Evolutionary conservation across 2,888 invertebrate genomes (phyloP), one percentile per base, ranked within the genome.

Genomic region (Pterostichus madidus): DNA sequence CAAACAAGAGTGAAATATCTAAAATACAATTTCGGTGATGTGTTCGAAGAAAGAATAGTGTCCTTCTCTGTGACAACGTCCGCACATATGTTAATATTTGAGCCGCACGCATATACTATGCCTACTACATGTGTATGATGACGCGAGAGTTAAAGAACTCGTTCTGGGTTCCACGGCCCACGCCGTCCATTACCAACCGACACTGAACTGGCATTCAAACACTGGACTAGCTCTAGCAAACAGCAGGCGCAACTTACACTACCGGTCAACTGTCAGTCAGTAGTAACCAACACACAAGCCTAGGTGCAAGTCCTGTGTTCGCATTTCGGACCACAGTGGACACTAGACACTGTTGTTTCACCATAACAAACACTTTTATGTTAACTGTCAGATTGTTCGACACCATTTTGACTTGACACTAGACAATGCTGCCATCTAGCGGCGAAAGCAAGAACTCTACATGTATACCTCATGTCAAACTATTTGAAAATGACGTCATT

Each of bases 191-290:
- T 5, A 53, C 15, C 15, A 81, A 76, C 83, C 77, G 83, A 83
- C 76, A 83, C 83, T 83, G 77, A 83, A 80, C 68, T 83, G 83
- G 83, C 83, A 83, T 83, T 83, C 83, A 76, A 80, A 76, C 76
- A 76, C 39, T 64, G 83, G 77, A 64, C 77, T 77, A 77, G 77
- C 77, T 80, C 80, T 83, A 83, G 83, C 83, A 83, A 83, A 77
- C 83, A 83, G 77, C 83, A 83, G 83, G 83, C 83, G 83, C 83
- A 83, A 83, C 76, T 77, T 77, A 83, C 83, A 83, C 83, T 83
- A 83, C 83, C 77, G 73, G 71, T 83, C 83, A 83, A 53, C 80
- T 68, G 80, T 80, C 71, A 71, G 71, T 71, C 49, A 80, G 68
- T 39, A 39, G 39, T 39, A 39, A 39, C 59, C 64, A 83, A 77